Conservation (phyloP, 2,797 vertebrate genomes). For the Intellagama lesueurii region DNA sequence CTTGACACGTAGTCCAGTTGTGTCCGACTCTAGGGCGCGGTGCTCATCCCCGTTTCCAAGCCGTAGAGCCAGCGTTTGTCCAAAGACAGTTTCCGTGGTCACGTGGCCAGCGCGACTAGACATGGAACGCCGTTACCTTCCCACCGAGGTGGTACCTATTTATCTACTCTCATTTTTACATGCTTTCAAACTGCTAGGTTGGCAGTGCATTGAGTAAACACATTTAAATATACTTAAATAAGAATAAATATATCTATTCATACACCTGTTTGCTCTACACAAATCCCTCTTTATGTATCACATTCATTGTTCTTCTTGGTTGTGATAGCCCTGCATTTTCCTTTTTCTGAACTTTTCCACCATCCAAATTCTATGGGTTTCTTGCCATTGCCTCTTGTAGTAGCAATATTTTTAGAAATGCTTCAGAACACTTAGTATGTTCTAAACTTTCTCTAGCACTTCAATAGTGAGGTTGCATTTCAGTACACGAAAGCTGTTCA, state of each 20-base stretch:
- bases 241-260: not conserved
- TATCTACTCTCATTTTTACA: not conserved
- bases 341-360: not conserved
- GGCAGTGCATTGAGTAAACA: not conserved
- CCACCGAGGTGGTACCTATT: not conserved
- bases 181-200: not conserved
- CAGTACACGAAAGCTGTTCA: not conserved
- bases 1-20: too few relatives aligned
- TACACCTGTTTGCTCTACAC: not conserved
- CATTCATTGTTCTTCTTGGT: not conserved
- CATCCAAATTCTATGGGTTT: not conserved
- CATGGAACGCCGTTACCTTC: too few relatives aligned
- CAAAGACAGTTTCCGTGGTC: too few relatives aligned
- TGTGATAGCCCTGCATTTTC: not conserved
- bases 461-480: not conserved
- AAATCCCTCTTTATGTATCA: not conserved
- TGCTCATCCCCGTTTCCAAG: too few relatives aligned
- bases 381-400: not conserved
- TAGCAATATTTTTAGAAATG: not conserved
- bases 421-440: not conserved
- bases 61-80: too few relatives aligned
- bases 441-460: not conserved
- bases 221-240: too few relatives aligned
- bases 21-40: too few relatives aligned
- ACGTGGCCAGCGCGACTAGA: too few relatives aligned